Evolutionary conservation across 2,797 vertebrate species (phyloP), one percentile per base, ranked within the genome.

Genomic region (Clarias laeviceps): DNA sequence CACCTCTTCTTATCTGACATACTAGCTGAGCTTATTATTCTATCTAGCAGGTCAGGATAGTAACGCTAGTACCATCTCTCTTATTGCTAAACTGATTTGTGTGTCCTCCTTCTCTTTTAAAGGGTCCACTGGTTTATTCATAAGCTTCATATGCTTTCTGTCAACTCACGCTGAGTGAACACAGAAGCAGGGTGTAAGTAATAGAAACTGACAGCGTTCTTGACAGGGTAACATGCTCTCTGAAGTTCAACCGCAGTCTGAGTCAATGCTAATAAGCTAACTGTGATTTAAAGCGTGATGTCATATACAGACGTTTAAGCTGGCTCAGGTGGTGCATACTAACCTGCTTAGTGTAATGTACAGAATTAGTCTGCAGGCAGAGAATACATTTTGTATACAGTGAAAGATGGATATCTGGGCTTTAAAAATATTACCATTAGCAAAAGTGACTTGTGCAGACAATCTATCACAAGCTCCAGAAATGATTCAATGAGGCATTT

Each of bases 141-240:
- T 95, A 89, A 93, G 88, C 93, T 96, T 93, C 92, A 92, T 94
- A 92, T 94, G 94, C 90, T 88, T 94, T 92, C 94, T 94, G 91
- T 95, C 93, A 94, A 89, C 90, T 94, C 94, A 89, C 86, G 91
- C 95, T 93, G 93, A 92, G 91, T 94, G 89, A 89, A 91, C 89
- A 92, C 91, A 88, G 94, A 94, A 91, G 87, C 80, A 90, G 87
- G 91, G 92, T 92, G 95, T 96, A 95, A 96, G 96, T 95, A 97
- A 96, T 93, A 93, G 91, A 96, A 93, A 93, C 89, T 91, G 93
- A 88, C 92, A 87, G 91, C 92, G 89, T 29, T 76, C 73, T n/a
- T 76, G n/a, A 32, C 73, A 59, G 32, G 9, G 59, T 74, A 85
- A 84, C 82, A 37, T 83, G 27, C 57, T 69, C 24, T 54, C 57